A percentile compares a stretch with the other conserved stretches of the same genome.
Evolutionary conservation across 2,797 vertebrate species (phyloP).

Genomic region (Melanotaenia trifasciata): DNA sequence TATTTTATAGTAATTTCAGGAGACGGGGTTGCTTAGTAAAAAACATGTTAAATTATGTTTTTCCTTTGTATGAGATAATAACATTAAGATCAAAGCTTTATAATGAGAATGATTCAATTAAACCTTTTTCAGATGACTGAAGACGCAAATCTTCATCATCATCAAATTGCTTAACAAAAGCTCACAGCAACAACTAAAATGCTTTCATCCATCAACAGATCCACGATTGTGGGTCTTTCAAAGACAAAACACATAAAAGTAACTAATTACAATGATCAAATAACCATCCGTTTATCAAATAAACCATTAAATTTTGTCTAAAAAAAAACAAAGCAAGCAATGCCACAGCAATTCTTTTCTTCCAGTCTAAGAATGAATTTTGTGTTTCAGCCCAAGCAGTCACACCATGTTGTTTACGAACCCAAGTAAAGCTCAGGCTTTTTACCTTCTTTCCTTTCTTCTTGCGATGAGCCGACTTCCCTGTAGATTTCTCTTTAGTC

Average conservation of each 20-base stretch:
- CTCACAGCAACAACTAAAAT: slow-evolving; percentile 31
- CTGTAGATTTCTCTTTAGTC: slow-evolving; percentile 89
- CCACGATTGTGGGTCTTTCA: slow-evolving; percentile 17
- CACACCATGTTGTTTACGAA: slow-evolving; percentile 55
- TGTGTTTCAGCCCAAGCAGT: slow-evolving; percentile 17
- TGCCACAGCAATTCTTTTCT: not conserved
- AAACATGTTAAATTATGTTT: not conserved
- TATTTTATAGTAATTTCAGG: not conserved
- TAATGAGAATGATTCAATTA: not conserved
- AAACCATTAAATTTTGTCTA: slow-evolving; percentile 5
- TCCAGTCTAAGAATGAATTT: slow-evolving; percentile 3
- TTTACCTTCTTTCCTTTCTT: slow-evolving; percentile 99
- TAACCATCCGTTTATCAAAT: not conserved
- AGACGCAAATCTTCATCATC: slow-evolving; percentile 16
- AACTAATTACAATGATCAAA: not conserved
- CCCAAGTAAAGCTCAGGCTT: slow-evolving; percentile 16
- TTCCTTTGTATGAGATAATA: not conserved
- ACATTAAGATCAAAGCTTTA: not conserved
- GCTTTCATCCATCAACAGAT: slow-evolving; percentile 29
- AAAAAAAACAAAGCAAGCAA: not conserved
- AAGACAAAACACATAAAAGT: not conserved
- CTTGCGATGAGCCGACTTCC: slow-evolving; percentile 92
- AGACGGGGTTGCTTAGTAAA: not conserved
- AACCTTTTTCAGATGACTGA: not conserved
- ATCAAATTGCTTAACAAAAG: slow-evolving; percentile 38